Conservation (phyloP, 2,797 vertebrate species). For the Oreochromis grahami region DNA sequence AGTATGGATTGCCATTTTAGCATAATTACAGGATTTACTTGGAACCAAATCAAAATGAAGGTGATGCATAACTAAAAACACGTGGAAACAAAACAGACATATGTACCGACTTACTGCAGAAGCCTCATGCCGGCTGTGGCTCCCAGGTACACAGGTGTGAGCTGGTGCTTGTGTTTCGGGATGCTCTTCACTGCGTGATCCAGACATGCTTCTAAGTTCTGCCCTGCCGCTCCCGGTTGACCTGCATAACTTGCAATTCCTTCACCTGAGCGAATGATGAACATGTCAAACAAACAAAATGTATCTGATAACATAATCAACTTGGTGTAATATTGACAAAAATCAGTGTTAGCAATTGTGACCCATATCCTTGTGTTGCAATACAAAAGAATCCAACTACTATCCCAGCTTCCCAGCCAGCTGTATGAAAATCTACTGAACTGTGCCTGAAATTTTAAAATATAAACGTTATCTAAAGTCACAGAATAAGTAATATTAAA, state of each 20-base stretch:
- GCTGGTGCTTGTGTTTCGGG: slow-evolving; percentile 68
- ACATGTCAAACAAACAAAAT: not conserved
- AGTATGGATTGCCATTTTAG: not conserved
- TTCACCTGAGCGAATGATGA: slow-evolving; percentile 54
- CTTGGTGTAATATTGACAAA: not conserved
- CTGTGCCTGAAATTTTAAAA: not conserved
- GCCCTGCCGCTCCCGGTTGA: slow-evolving; percentile 63
- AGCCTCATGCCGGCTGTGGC: slow-evolving; percentile 86
- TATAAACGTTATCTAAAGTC: accelerated
- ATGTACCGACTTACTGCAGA: slow-evolving; percentile 48
- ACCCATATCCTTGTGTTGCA: not conserved
- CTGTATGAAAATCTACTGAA: not conserved
- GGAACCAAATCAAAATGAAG: not conserved
- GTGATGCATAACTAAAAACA: not conserved
- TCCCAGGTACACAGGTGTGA: slow-evolving; percentile 82
- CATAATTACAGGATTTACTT: not conserved
- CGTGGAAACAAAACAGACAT: not conserved
- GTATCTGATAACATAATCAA: not conserved
- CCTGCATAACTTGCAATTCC: slow-evolving; percentile 84
- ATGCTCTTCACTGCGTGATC: slow-evolving; percentile 72
- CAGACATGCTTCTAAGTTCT: slow-evolving; percentile 78
- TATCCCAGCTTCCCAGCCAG: not conserved
- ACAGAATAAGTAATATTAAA: not conserved
- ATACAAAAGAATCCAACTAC: not conserved
- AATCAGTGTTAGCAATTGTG: not conserved